Evolutionary conservation across 2,888 invertebrate genomes (phyloP), one percentile per base, ranked within the genome.

Genomic region (Agrotis puta): DNA sequence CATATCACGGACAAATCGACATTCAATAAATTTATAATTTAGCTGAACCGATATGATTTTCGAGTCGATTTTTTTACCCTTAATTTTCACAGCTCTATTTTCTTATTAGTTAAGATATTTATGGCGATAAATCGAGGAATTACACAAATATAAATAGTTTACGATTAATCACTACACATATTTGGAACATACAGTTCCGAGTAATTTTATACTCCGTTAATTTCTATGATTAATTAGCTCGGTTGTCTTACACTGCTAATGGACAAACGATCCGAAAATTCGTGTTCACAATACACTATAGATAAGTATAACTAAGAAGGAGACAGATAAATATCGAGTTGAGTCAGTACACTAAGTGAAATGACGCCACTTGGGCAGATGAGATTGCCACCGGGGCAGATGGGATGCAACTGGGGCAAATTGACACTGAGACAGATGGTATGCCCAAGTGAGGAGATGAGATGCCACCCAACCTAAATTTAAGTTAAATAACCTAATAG

Each of bases 71-170:
- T 43, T 45, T 77, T 74, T 62, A 77, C 20, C 69, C 58, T 70
- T 59, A 70, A 45, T 64, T 64, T 72, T 85, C 84, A 84, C 85
- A 85, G 84, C 84, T 66, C 77, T 77, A 76, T 79, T 71, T 67
- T 77, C 77, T 77, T 74, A 81, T 64, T 72, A 81, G 69, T 33
- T 77, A 74, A 56, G 33, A 63, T 78, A 72, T 65, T 70, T 58
- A 77, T 75, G 63, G 59, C 62, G 67, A 66, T 65, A 70, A 70
- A 70, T 70, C 70, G 64, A 72, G 69, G 33, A 74, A 59, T 70
- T 71, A 68, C 33, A 77, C 61, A 66, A 24, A 48, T 65, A 57
- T 63, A 54, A 56, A 70, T 69, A 68, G 43, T 66, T 64, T 24
- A 63, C 39, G 45, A 58, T 48, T 53, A 45, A 45, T 43, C 43